These are phyloP conservation scores for Tamias sibiricus DNA, from an alignment of 2,113 vertebrate species.

Conservation along the genomic window DNA sequence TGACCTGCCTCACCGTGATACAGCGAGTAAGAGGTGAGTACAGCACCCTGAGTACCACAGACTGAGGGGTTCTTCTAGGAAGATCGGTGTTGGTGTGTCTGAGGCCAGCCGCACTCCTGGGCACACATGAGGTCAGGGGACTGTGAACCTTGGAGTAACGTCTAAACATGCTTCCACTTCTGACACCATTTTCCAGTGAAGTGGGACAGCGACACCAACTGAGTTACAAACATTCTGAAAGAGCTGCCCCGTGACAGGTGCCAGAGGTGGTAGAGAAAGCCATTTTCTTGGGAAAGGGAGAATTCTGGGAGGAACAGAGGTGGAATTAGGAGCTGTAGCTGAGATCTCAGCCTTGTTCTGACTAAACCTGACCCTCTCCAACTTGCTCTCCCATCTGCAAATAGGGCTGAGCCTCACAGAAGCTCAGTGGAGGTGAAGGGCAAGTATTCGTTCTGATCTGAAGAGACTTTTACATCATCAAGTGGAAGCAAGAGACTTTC, in stretches of 20 bases:
- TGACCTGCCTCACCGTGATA: background rate
- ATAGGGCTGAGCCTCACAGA: background rate
- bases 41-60: background rate
- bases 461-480: background rate
- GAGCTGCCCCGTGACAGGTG: background rate
- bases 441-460: background rate
- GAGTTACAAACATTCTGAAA: background rate
- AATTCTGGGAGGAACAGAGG: too few relatives aligned
- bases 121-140: fast-evolving
- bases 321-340: background rate
- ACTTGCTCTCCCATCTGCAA: background rate
- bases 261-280: background rate
- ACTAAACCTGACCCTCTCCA: background rate
- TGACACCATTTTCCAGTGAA: background rate
- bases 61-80: background rate
- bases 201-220: background rate
- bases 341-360: background rate
- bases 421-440: background rate
- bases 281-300: background rate
- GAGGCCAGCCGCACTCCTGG: background rate
- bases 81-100: background rate
- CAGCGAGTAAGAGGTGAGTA: background rate
- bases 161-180: background rate
- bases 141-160: background rate
- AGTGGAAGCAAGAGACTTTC: background rate